Conservation (phyloP, 2,888 invertebrate genomes). For the Leucophenga montana region DNA sequence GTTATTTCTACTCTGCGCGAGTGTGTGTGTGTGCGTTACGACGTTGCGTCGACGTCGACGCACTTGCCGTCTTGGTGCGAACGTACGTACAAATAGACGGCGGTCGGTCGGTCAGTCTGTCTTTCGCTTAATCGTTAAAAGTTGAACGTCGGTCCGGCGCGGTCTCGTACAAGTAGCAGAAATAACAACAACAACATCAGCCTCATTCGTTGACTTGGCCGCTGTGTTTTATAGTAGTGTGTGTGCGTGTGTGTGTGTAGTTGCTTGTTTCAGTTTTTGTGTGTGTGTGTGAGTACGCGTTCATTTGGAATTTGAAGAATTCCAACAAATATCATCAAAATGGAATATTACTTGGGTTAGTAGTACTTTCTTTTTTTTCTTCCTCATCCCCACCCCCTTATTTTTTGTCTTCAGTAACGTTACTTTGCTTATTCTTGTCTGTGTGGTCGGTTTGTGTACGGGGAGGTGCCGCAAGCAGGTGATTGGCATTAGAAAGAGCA, state of each 20-base stretch:
- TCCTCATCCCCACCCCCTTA: background rate
- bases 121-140: too few relatives aligned
- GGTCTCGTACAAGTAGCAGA: background rate
- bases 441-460: too few relatives aligned
- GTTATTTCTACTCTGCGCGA: background rate
- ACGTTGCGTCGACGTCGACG: slow-evolving; percentile 37
- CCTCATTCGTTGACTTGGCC: background rate
- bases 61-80: slow-evolving; percentile 38
- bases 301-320: slow-evolving; percentile 56
- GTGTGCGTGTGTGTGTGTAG: slow-evolving; percentile 39
- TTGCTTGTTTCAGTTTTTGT: slow-evolving; percentile 35
- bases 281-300: slow-evolving; percentile 43
- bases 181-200: background rate
- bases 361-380: slow-evolving; percentile 45
- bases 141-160: background rate
- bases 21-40: slow-evolving; percentile 18
- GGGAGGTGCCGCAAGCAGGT: too few relatives aligned
- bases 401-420: background rate
- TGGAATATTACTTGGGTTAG: slow-evolving; percentile 70
- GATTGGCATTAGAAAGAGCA: too few relatives aligned
- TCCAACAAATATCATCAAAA: slow-evolving; percentile 62
- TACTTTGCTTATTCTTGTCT: too few relatives aligned
- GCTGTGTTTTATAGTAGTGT: slow-evolving; percentile 1
- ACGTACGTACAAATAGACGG: too few relatives aligned
- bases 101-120: background rate